Percentiles rank a stretch among this genome's conserved stretches.
Evolutionary conservation across 2,888 invertebrate genomes (phyloP).

Genomic region (Mellilla xanthometata): DNA sequence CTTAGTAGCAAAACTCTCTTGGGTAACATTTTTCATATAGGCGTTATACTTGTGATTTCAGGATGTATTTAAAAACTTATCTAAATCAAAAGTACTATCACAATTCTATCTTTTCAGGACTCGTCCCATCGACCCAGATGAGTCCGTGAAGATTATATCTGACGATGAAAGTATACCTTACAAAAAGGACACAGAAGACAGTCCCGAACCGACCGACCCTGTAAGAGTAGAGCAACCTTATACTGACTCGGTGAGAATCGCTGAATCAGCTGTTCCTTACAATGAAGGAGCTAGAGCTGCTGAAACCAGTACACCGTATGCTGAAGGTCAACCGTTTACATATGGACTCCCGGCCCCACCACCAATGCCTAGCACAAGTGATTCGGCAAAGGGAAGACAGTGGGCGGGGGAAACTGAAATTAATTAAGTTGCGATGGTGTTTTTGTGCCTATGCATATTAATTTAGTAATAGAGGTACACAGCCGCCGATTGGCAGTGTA

Average conservation of each 20-base stretch:
- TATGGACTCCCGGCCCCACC: slow-evolving; percentile 33
- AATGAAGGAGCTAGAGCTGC: background rate
- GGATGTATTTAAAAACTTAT: too few relatives aligned
- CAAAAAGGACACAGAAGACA: slow-evolving; percentile 72
- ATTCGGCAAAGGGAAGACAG: slow-evolving; percentile 41
- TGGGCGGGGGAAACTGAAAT: slow-evolving; percentile 75
- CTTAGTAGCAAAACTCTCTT: too few relatives aligned
- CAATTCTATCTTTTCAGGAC: too few relatives aligned
- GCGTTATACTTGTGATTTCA: too few relatives aligned
- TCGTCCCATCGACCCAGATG: slow-evolving; percentile 67
- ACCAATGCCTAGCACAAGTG: slow-evolving; percentile 26
- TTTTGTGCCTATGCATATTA: too few relatives aligned
- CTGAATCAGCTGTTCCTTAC: slow-evolving; percentile 12
- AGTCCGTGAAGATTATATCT: slow-evolving; percentile 68
- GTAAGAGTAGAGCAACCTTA: slow-evolving; percentile 53
- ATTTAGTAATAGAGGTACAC: too few relatives aligned
- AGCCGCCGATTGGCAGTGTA: too few relatives aligned
- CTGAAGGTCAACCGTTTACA: slow-evolving; percentile 10
- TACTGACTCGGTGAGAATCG: slow-evolving; percentile 33
- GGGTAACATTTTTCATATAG: too few relatives aligned
- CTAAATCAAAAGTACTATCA: too few relatives aligned
- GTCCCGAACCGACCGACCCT: slow-evolving; percentile 62
- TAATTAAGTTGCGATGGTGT: slow-evolving; percentile 43
- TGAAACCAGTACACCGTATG: slow-evolving; percentile 18
- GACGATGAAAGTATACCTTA: slow-evolving; percentile 76